Conservation (phyloP, 1,140 invertebrate genomes). For the Drosophila athabasca region DNA sequence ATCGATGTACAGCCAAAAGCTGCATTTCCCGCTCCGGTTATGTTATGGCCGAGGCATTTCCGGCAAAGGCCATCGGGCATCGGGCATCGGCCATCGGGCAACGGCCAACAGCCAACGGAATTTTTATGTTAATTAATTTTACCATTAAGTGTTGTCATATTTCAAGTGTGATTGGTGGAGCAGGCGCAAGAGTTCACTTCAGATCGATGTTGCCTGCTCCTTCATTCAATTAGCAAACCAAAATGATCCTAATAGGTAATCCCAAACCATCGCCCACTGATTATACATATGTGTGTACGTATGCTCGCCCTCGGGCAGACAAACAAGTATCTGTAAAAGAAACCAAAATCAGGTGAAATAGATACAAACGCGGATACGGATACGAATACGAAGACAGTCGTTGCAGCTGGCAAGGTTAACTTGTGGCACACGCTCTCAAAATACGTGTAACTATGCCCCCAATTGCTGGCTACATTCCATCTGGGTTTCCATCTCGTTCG, state of each 20-base stretch:
- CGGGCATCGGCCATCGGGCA: too few relatives aligned
- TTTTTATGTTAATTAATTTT: slow-evolving; percentile 76
- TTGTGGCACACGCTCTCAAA: slow-evolving; percentile 5
- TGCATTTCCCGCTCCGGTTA: slow-evolving; percentile 13
- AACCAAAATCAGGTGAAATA: slow-evolving; percentile 48
- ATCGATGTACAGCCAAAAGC: slow-evolving; percentile 37
- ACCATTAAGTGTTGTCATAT: slow-evolving; percentile 71
- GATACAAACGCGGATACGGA: too few relatives aligned
- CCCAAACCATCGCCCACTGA: slow-evolving; percentile 14
- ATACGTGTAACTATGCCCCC: slow-evolving; percentile 40
- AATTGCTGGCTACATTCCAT: slow-evolving; percentile 25
- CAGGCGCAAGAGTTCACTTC: slow-evolving; percentile 2
- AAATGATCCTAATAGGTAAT: slow-evolving; percentile 48
- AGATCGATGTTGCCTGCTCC: slow-evolving; percentile 15
- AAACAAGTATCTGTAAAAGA: slow-evolving; percentile 42
- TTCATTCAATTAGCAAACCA: slow-evolving; percentile 24
- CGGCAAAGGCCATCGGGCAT: slow-evolving; percentile 19
- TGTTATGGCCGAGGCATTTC: slow-evolving; percentile 22
- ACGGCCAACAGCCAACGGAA: background rate
- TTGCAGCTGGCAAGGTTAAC: slow-evolving; percentile 12
- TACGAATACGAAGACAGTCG: slow-evolving; percentile 12
- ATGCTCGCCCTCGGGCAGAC: slow-evolving; percentile 6
- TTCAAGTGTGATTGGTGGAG: slow-evolving; percentile 26
- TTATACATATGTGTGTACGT: slow-evolving; percentile 17
- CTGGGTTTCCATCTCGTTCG: too few relatives aligned